Percentiles rank a stretch among this genome's conserved stretches.
These are phyloP conservation scores for Hypena proboscidalis DNA, from an alignment of 2,888 invertebrate genomes.

Conservation along the genomic window DNA sequence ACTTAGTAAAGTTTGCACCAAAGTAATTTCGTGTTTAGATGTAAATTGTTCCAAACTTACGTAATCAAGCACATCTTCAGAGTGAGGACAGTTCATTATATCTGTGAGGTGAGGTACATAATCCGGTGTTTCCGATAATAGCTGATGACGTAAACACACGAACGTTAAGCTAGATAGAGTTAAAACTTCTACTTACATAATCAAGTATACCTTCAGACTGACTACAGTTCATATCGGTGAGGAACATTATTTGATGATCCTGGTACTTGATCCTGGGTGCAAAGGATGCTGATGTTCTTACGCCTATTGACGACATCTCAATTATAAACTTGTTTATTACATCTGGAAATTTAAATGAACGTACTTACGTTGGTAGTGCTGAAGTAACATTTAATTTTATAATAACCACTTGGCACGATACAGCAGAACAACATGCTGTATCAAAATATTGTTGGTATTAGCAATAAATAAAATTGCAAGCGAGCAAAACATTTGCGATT, in stretches of 20 bases:
- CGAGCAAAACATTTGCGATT: too few relatives aligned
- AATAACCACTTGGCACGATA: too few relatives aligned
- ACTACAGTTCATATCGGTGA: slow-evolving; percentile 54
- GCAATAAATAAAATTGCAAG: too few relatives aligned
- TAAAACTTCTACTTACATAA: slow-evolving; percentile 22
- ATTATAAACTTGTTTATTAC: slow-evolving; percentile 46
- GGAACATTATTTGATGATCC: slow-evolving; percentile 50
- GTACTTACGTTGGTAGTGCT: too few relatives aligned
- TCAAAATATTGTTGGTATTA: too few relatives aligned
- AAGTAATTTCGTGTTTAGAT: too few relatives aligned
- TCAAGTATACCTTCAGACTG: slow-evolving; percentile 21
- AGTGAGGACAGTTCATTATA: slow-evolving; percentile 47
- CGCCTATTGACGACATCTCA: slow-evolving; percentile 43
- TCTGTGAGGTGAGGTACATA: slow-evolving; percentile 54
- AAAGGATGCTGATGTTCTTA: slow-evolving; percentile 43
- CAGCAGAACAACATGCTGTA: too few relatives aligned
- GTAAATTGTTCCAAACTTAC: too few relatives aligned
- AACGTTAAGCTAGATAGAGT: too few relatives aligned
- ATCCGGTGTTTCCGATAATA: slow-evolving; percentile 50
- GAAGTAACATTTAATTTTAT: too few relatives aligned
- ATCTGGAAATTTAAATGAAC: slow-evolving; percentile 45
- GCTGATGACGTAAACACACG: too few relatives aligned
- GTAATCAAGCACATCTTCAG: slow-evolving; percentile 14
- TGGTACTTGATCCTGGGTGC: slow-evolving; percentile 34
- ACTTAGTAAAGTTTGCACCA: too few relatives aligned